Percentiles rank a stretch among this genome's conserved stretches.
These are phyloP conservation scores for Alfaro cultratus DNA, from an alignment of 2,797 vertebrate species.

Conservation along the genomic window DNA sequence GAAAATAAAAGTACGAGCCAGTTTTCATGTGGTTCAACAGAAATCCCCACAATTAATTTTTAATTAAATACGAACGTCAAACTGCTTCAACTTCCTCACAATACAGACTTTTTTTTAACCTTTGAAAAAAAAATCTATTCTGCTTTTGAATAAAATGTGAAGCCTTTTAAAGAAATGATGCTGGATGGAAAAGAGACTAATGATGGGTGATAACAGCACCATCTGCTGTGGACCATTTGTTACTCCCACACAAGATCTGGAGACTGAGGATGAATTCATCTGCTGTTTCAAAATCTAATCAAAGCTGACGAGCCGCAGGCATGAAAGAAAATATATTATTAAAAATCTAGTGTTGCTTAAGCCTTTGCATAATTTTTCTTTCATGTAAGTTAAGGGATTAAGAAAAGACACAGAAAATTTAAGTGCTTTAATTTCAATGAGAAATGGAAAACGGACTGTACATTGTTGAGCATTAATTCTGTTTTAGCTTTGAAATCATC, in stretches of 20 bases:
- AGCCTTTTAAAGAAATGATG: not conserved
- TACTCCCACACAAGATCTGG: conserved; percentile 54
- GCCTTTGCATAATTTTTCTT: not conserved
- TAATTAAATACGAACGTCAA: not conserved
- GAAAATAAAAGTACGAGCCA: not conserved
- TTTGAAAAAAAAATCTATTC: not conserved
- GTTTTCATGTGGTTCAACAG: not conserved
- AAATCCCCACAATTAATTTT: not conserved
- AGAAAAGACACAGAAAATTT: conserved; percentile 4
- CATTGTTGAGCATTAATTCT: conserved; percentile 15
- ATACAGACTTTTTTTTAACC: not conserved
- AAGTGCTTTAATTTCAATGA: conserved; percentile 35
- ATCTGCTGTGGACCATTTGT: conserved; percentile 58
- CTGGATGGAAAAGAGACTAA: not conserved
- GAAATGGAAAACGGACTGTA: not conserved
- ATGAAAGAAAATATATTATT: not conserved
- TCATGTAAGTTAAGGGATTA: not conserved
- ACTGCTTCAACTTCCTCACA: not conserved
- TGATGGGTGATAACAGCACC: conserved; percentile 52
- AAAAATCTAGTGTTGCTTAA: not conserved
- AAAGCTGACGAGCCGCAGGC: not conserved
- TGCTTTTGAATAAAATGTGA: not conserved
- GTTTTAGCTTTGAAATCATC: conserved; percentile 2
- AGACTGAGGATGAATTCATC: conserved; percentile 11
- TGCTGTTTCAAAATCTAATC: conserved; percentile 1